Evolutionary conservation across 92 coral and sea anemone species (phyloP).

Genomic region (Porites lobata): DNA sequence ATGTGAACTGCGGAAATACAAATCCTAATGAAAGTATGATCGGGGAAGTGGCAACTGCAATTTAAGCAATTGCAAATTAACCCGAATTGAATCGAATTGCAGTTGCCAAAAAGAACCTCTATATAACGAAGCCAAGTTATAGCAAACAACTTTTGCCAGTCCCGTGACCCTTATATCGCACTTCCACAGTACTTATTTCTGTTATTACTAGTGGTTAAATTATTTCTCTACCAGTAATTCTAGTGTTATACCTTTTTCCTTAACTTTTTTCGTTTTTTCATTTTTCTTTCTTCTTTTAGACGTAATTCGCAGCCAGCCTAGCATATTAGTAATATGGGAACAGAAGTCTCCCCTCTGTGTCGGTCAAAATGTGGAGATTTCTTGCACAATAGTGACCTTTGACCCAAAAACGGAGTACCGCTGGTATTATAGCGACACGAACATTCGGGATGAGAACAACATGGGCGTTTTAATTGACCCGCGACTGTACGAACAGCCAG

Average conservation of each 20-base stretch:
- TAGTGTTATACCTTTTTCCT: neutral
- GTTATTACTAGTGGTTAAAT: too few species aligned
- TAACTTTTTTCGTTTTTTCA: neutral
- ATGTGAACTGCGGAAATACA: too few species aligned
- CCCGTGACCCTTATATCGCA: too few species aligned
- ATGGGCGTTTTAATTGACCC: conserved; percentile 12
- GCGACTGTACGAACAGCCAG: neutral
- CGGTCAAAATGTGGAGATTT: conserved; percentile 1
- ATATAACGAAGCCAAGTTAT: too few species aligned
- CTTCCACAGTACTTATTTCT: too few species aligned
- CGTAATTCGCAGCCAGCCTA: conserved; percentile 22
- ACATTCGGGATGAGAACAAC: neutral
- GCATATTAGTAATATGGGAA: neutral
- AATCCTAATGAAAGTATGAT: too few species aligned
- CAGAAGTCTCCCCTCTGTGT: neutral
- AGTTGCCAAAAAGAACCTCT: too few species aligned
- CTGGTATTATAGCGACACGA: conserved; percentile 21
- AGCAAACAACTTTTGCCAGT: too few species aligned
- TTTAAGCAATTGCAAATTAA: too few species aligned
- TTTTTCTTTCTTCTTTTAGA: neutral
- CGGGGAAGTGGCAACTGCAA: too few species aligned
- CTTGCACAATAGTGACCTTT: neutral
- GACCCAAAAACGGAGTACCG: conserved; percentile 6
- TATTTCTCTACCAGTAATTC: too few species aligned
- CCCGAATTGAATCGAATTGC: too few species aligned